A percentile compares a stretch with the other conserved stretches of the same genome.
These are phyloP conservation scores for Morone chrysops DNA, from an alignment of 2,113 vertebrate species.

Conservation along the genomic window DNA sequence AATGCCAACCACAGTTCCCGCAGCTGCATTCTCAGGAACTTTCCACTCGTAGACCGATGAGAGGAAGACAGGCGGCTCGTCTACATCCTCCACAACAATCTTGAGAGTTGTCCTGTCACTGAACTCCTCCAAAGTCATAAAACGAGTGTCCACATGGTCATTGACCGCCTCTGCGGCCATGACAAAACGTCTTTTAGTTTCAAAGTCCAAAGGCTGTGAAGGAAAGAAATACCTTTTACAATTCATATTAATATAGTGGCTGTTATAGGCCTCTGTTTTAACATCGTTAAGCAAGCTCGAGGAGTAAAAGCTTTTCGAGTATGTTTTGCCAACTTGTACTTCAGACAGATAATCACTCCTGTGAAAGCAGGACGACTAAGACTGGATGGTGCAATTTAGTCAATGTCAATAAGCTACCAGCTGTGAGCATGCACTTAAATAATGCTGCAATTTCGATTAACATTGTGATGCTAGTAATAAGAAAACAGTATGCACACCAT, in stretches of 20 bases:
- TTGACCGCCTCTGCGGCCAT: slow-evolving; percentile 88
- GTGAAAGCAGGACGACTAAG: slow-evolving; percentile 18
- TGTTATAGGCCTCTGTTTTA: neutral
- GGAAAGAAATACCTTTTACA: neutral
- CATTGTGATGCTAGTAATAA: slow-evolving; percentile 52
- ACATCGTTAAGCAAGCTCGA: neutral
- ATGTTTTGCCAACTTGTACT: slow-evolving; percentile 10
- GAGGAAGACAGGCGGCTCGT: slow-evolving; percentile 92
- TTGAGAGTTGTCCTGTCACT: slow-evolving; percentile 88
- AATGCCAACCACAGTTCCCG: slow-evolving; percentile 83
- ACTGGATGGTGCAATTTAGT: slow-evolving; percentile 34
- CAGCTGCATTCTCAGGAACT: slow-evolving; percentile 82
- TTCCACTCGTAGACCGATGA: slow-evolving; percentile 86
- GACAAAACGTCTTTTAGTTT: slow-evolving; percentile 85
- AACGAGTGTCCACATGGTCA: slow-evolving; percentile 81
- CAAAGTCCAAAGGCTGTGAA: slow-evolving; percentile 90
- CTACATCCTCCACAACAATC: slow-evolving; percentile 89
- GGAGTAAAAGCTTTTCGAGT: slow-evolving; percentile 36
- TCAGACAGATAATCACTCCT: slow-evolving; percentile 10
- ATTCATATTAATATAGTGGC: neutral
- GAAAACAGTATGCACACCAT: slow-evolving; percentile 67
- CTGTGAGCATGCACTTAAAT: slow-evolving; percentile 60
- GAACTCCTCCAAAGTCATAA: slow-evolving; percentile 80
- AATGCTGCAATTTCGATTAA: slow-evolving; percentile 54
- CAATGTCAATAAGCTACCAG: slow-evolving; percentile 63